phyloP scores from a whole-genome alignment of 2,797 vertebrate species.

The Acrossocheilus wenchowensis region DNA sequence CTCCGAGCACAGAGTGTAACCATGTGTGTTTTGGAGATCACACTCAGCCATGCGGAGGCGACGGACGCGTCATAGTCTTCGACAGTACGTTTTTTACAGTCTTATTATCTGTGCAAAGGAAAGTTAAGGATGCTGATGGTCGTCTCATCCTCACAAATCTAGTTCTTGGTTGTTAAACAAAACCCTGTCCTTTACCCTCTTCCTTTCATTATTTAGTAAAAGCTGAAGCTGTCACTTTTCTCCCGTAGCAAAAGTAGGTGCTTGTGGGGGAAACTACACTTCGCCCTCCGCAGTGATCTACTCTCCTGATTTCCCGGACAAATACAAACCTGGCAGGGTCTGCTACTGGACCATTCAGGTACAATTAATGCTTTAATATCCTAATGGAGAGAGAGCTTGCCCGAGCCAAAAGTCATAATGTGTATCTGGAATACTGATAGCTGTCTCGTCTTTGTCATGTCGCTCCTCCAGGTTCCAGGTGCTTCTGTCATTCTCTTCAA shows the following conservation, averaged over 20 bases:
- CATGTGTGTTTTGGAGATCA: slow-evolving; percentile 98
- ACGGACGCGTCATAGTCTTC: slow-evolving; percentile 94
- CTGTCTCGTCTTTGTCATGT: neutral
- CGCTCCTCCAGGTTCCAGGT: slow-evolving; percentile 76
- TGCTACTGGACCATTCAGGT: slow-evolving; percentile 95
- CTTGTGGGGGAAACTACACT: slow-evolving; percentile 94
- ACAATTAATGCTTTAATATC: slow-evolving; percentile 23
- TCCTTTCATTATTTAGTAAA: neutral
- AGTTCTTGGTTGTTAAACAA: neutral
- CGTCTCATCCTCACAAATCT: neutral
- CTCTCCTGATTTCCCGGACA: slow-evolving; percentile 94
- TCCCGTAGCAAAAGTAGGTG: slow-evolving; percentile 87
- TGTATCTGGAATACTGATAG: slow-evolving; percentile 6
- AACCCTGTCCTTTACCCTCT: neutral
- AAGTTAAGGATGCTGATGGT: neutral
- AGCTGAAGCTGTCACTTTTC: slow-evolving; percentile 34
- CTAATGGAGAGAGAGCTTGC: slow-evolving; percentile 7
- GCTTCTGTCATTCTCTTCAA: slow-evolving; percentile 87
- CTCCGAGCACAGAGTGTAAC: slow-evolving; percentile 92
- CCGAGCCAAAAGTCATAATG: slow-evolving; percentile 14
- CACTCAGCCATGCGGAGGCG: slow-evolving; percentile 94
- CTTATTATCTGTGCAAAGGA: neutral
- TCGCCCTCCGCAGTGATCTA: slow-evolving; percentile 88
- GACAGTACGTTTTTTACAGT: slow-evolving; percentile 85
- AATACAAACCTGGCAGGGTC: slow-evolving; percentile 85